Evolutionary conservation across 1,140 invertebrate genomes (phyloP).

Genomic region (Harpegnathos saltator): DNA sequence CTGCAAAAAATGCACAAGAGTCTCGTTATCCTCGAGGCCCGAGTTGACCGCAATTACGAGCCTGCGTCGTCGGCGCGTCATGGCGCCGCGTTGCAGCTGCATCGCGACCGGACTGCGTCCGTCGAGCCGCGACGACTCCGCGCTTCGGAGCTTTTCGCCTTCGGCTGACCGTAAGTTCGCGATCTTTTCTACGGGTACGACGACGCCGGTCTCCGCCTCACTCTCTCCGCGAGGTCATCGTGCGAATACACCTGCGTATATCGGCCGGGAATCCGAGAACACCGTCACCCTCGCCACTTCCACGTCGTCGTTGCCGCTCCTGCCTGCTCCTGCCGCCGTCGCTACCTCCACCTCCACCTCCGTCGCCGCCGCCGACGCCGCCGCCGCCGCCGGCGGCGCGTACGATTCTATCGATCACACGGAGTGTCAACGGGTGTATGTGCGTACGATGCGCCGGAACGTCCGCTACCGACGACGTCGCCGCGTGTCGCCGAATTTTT

Average conservation of each 20-base stretch:
- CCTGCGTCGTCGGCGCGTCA: conserved; percentile 29
- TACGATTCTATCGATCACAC: conserved; percentile 52
- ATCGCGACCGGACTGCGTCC: conserved; percentile 4
- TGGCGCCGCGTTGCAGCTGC: conserved; percentile 9
- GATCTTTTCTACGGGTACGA: no score
- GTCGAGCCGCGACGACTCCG: conserved; percentile 1
- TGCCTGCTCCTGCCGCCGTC: no score
- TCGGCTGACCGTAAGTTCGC: not conserved
- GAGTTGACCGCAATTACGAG: not conserved
- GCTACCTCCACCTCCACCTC: no score
- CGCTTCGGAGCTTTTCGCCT: not conserved
- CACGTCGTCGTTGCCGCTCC: no score
- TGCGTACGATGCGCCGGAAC: not conserved
- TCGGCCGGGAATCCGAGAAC: no score
- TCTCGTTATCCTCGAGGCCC: no score
- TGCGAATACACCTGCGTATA: no score
- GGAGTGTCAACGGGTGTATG: conserved; percentile 39
- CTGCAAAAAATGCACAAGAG: no score
- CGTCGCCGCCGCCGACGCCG: not conserved
- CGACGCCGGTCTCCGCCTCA: no score
- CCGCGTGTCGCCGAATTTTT: not conserved
- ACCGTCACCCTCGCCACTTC: no score
- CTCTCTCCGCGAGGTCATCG: no score
- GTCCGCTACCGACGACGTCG: no score
- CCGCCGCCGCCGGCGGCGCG: not conserved